Base-by-base conservation (phyloP, 2,797 vertebrate genomes). In the Hypotaenidia okinawae region DNA sequence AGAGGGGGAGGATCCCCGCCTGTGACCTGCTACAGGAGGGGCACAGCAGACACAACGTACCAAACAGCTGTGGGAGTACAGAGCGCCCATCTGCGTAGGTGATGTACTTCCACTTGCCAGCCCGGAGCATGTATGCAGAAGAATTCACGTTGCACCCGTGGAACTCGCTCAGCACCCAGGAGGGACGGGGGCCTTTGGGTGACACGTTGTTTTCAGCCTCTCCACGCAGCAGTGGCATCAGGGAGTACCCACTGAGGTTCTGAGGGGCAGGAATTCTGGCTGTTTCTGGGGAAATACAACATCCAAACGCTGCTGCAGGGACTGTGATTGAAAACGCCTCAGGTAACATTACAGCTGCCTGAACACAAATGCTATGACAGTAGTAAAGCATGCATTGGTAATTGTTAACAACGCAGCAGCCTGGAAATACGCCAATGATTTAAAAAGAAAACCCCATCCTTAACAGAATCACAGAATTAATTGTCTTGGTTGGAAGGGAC, bases 141-240 rank as follows among this genome's bases (percentile, higher is more conserved):
- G 99, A 98, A 67, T 99, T 99, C 51, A 97, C 99, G 58, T 99
- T 98, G 95, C 99, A 99, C 10, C 99, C 99, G 3, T 99, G 99
- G 96, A 99, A 99, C 97, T 99, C 99, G 88, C 99, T 99, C 87
- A 99, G 89, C 54, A 98, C 97, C 99, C 99, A 99, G 11, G 97
- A 95, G 18, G 99, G 98, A 52, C 78, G 98, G 28, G 74, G 84
- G 32, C 25, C 62, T 86, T 30, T 33, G 3, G 10, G 11, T 13
- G 84, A 66, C 5, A 35, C 73, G 51, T 97, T 8, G 1, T 92
- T 95, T 63, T 72, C 33, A 22, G 64, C 69, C 21, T 84, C 66
- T 72, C 96, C 96, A 84, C 69, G 93, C 16, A 98, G 78, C 77
- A 99, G 95, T 0, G 99, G 98, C 74, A 98, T 81, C 54, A 99